Conservation (phyloP, 2,113 vertebrate genomes). For the Panthera leo region DNA sequence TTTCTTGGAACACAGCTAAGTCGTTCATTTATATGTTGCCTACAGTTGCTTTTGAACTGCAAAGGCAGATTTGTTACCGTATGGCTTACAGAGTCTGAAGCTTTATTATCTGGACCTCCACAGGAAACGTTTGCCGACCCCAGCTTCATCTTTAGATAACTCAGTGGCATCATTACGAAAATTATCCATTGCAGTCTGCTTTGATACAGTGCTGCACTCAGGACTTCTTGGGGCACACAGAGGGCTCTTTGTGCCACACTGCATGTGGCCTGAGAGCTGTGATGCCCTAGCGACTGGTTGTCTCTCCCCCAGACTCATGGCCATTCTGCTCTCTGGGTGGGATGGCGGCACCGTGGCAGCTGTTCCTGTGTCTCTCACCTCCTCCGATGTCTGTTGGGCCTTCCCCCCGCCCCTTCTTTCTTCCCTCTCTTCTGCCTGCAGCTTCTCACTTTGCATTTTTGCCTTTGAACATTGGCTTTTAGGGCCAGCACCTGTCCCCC, state of each 20-base stretch:
- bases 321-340: not conserved
- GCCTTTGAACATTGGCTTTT: not conserved
- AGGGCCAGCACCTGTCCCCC: not conserved
- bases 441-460: not conserved
- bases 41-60: not conserved
- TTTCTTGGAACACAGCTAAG: not conserved
- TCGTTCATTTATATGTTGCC: not conserved
- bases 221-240: not conserved
- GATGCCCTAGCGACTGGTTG: not conserved
- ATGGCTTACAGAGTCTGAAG: not conserved
- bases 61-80: not conserved
- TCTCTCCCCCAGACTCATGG: not conserved
- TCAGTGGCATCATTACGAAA: not conserved
- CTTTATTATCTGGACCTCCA: not conserved
- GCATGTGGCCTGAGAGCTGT: not conserved
- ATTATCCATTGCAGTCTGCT: not conserved
- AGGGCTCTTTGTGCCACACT: not conserved
- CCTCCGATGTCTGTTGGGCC: not conserved
- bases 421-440: not conserved
- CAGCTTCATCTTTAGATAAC: not conserved
- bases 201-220: not conserved
- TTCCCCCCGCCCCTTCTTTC: not conserved
- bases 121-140: not conserved
- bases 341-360: not conserved
- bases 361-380: not conserved